Base-by-base conservation (phyloP, 2,888 invertebrate genomes). In the Carabus problematicus region DNA sequence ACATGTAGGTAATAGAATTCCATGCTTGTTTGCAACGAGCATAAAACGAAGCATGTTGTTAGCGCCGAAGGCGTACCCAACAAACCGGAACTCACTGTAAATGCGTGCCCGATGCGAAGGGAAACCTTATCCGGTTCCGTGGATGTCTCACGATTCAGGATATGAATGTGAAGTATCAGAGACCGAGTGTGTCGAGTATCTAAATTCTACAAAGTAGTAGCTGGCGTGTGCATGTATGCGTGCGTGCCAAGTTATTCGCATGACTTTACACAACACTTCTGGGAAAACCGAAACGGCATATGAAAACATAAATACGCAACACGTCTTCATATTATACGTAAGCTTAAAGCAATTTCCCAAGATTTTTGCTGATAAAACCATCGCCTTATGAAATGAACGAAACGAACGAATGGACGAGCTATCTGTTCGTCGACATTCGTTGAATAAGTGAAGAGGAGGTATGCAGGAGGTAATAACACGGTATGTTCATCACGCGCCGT, bases 1-100 rank as follows among this genome's bases (percentile, higher is more conserved):
- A 56, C 29, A 52, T 56, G 18, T 67, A 67, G 67, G 67, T 67
- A 67, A 60, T 67, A 60, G 67, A 67, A 67, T 67, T 60, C 67
- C 54, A 12, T 52, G 59, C 67, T 67, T 60, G 67, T 67, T 67
- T 67, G 54, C 67, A 64, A 56, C 66, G 66, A 41, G 64, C 56
- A 64, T 59, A 67, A 67, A 67, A 40, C 67, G 54, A 41, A 52
- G 60, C 52, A 18, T 29, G 62, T 19, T 49, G 62, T 52, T 56
- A 56, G 56, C 39, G 56, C 56, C 29, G 29, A 29, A 39, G 56
- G 56, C 47, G 43, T 45, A 61, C 8, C n/a, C 61, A 61, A 61
- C 61, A 61, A 56, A 45, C 43, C 61, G 43, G 47, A 61, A 61
- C 61, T 47, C 49, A 11, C 14, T 29, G 62, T 56, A 52, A 55